Conservation (phyloP, 2,113 vertebrate species). For the Scomber colias region DNA sequence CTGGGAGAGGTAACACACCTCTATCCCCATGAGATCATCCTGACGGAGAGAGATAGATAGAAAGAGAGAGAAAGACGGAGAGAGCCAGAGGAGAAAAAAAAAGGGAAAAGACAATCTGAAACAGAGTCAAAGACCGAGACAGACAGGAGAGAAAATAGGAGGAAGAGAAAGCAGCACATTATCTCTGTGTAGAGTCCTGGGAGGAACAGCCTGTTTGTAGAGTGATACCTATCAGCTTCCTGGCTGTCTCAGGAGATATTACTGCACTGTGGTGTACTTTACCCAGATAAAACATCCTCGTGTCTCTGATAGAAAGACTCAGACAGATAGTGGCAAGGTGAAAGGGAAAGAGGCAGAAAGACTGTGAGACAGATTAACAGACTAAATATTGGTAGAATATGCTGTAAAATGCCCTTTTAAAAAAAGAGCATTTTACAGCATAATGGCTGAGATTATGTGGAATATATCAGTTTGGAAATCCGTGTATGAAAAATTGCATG, state of each 20-base stretch:
- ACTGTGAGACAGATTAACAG: constrained; percentile 62
- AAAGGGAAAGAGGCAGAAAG: constrained; percentile 63
- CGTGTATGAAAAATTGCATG: background rate
- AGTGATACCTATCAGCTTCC: constrained; percentile 82
- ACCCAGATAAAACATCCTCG: constrained; percentile 75
- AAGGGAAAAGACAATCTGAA: constrained; percentile 13
- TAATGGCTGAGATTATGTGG: constrained; percentile 17
- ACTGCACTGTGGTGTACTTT: constrained; percentile 78
- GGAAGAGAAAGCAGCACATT: constrained; percentile 62
- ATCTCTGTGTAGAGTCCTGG: constrained; percentile 72
- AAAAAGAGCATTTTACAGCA: constrained; percentile 24
- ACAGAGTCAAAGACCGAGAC: constrained; percentile 59
- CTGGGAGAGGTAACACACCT: constrained; percentile 69
- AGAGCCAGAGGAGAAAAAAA: constrained; percentile 21
- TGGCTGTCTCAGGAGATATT: constrained; percentile 78
- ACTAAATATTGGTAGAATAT: constrained; percentile 52
- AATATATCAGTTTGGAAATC: constrained; percentile 12
- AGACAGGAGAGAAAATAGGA: constrained; percentile 51
- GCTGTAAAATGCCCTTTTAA: constrained; percentile 14
- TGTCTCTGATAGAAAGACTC: constrained; percentile 69
- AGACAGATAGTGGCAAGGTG: constrained; percentile 75
- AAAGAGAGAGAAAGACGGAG: constrained; percentile 27
- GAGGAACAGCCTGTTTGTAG: constrained; percentile 80
- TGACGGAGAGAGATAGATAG: constrained; percentile 63
- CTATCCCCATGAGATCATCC: constrained; percentile 68